Evolutionary conservation across 2,113 vertebrate genomes (phyloP).

Genomic region (Limanda limanda): DNA sequence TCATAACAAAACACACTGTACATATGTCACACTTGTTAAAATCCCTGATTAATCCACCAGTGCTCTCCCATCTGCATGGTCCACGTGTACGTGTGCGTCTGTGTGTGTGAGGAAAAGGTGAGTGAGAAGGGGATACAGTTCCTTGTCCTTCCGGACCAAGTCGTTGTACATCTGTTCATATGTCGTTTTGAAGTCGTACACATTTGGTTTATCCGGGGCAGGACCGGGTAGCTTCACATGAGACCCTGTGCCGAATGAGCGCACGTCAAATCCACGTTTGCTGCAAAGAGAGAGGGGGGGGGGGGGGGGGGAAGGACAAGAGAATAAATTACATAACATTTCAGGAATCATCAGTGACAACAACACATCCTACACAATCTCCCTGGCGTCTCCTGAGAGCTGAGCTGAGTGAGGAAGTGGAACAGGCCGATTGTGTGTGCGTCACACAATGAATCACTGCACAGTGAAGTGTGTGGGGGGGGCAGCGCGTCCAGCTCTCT

Average conservation of each 20-base stretch:
- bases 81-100: slow-evolving; percentile 20
- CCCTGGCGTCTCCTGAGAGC: background rate
- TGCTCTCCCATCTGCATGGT: slow-evolving; percentile 7
- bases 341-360: background rate
- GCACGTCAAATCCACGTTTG: slow-evolving; percentile 96
- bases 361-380: background rate
- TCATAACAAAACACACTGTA: slow-evolving; percentile 14
- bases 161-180: slow-evolving; percentile 99
- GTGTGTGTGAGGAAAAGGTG: slow-evolving; percentile 25
- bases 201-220: slow-evolving; percentile 98
- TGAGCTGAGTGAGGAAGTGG: background rate
- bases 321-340: slow-evolving; percentile 31
- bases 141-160: slow-evolving; percentile 99
- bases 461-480: background rate
- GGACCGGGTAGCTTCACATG: slow-evolving; percentile 98
- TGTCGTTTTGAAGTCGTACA: slow-evolving; percentile 99
- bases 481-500: background rate
- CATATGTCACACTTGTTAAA: slow-evolving; percentile 18
- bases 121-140: slow-evolving; percentile 94
- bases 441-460: background rate
- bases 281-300: slow-evolving; percentile 89
- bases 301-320: slow-evolving; percentile 68
- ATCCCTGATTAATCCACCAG: slow-evolving; percentile 37
- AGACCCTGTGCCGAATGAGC: slow-evolving; percentile 96
- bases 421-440: background rate